Evolutionary conservation across 2,888 invertebrate genomes (phyloP), one percentile per base, ranked within the genome.

Genomic region (Epistrophella euchroma): DNA sequence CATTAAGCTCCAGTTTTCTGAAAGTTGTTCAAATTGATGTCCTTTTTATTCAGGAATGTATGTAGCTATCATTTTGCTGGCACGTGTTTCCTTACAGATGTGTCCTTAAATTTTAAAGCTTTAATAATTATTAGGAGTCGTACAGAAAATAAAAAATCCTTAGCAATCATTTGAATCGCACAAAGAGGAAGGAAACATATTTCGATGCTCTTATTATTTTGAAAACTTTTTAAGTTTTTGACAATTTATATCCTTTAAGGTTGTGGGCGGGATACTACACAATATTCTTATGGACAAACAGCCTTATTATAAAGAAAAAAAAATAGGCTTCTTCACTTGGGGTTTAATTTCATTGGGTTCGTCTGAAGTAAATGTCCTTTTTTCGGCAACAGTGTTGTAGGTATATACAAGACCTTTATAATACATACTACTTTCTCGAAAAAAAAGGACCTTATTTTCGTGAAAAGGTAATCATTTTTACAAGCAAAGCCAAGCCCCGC

Each of bases 101-200:
- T 68, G 60, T 78, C 68, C 74, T 71, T 45, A 79, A 35, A 84
- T 75, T 75, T 64, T 50, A 43, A 74, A 58, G 60, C 74, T 52
- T 75, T 84, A 84, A 84, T 84, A 5, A 32, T 32, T 71, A 52
- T 52, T 79, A 84, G 83, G 58, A 83, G 32, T 15, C 45, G 25
- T 2, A 15, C 7, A 28, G 43, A 58, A 1, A 77, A 45, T 47
- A 50, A 25, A 43, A 43, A 28, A 28, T 28, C 6, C 5, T 45
- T 17, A 78, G 68, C 68, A 78, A 83, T 73, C 60, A 77, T 77
- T 82, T 60, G 37, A 66, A 66, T 82, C 60, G 52, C 50, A 60
- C 66, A 52, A 58, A 15, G 43, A 52, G 35, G 68, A 62, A 62
- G 68, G 37, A 50, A 68, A 19, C 17, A 52, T 60, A 32, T 45